Evolutionary conservation across 2,888 invertebrate species (phyloP).

Genomic region (Amblyjoppa fuscipennis): DNA sequence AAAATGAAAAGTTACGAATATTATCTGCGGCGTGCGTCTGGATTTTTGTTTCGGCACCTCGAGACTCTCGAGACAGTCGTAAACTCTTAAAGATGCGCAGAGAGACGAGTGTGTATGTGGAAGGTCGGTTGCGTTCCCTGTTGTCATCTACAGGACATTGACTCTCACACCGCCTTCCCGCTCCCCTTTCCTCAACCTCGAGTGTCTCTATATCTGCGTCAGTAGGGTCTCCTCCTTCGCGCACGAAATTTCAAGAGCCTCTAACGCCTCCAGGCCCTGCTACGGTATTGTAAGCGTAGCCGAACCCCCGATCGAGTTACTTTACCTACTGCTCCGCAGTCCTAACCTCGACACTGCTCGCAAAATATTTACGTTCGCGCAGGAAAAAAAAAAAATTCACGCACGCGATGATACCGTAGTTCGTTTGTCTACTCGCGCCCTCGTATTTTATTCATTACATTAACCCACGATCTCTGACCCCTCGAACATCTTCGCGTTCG

Average conservation of each 20-base stretch:
- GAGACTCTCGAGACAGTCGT: not conserved
- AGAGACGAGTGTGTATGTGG: slow-evolving; percentile 38
- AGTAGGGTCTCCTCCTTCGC: slow-evolving; percentile 26
- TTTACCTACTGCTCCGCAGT: slow-evolving; percentile 18
- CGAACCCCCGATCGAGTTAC: slow-evolving; percentile 50
- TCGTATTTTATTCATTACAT: not conserved
- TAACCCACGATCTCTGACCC: not conserved
- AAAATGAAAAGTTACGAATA: not conserved
- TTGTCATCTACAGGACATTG: slow-evolving; percentile 78
- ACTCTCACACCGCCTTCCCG: slow-evolving; percentile 72
- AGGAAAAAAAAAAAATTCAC: not conserved
- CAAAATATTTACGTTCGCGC: slow-evolving; percentile 4
- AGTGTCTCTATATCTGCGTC: slow-evolving; percentile 16
- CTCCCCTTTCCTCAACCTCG: slow-evolving; percentile 33
- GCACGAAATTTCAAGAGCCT: slow-evolving; percentile 39
- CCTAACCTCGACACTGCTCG: slow-evolving; percentile 64
- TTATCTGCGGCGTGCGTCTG: not conserved
- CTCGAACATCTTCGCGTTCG: not conserved
- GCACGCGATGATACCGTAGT: not conserved
- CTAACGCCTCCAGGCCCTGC: slow-evolving; percentile 38
- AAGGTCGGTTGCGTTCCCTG: slow-evolving; percentile 67
- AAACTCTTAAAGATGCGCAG: not conserved
- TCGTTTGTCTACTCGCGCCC: not conserved
- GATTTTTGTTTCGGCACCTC: not conserved
- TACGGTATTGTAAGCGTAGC: slow-evolving; percentile 48